A percentile compares a stretch with the other conserved stretches of the same genome.
Conservation (phyloP, 1,140 invertebrate genomes). For the Drosophila sp. region DNA sequence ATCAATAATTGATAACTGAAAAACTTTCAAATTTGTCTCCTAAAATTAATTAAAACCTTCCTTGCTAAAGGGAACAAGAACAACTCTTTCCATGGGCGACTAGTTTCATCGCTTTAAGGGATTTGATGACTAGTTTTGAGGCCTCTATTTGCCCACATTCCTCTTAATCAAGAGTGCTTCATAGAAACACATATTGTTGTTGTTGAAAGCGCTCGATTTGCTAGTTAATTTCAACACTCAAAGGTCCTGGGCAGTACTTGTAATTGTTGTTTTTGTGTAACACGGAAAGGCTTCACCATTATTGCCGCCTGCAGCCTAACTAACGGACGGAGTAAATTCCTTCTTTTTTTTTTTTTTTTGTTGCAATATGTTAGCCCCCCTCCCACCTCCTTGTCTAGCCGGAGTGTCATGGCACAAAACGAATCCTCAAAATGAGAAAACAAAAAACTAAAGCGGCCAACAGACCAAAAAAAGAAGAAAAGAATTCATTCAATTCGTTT, state of each 20-base stretch:
- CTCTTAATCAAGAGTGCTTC: background rate
- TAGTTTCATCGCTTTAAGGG: no score
- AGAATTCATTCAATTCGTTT: conserved; percentile 50
- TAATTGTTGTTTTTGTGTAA: conserved; percentile 16
- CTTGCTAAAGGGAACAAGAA: no score
- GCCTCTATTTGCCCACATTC: no score
- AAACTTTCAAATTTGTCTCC: no score
- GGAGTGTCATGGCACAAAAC: conserved; percentile 6
- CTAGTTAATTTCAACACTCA: conserved; percentile 6
- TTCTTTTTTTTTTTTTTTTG: background rate
- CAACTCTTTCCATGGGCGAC: no score
- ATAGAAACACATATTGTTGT: background rate
- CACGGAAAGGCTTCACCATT: conserved; percentile 40
- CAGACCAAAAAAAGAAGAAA: conserved; percentile 28
- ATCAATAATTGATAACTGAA: no score
- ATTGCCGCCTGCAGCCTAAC: conserved; percentile 63
- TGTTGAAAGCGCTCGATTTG: conserved; percentile 3
- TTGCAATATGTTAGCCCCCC: conserved; percentile 53
- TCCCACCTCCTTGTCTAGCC: background rate
- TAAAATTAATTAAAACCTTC: no score
- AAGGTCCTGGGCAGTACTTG: background rate
- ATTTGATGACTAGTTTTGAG: no score
- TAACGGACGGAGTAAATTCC: background rate
- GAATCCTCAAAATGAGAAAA: background rate
- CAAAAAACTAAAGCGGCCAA: conserved; percentile 16